Evolutionary conservation across 2,113 vertebrate species (phyloP).

Genomic region (Gallinago paraguaiae): DNA sequence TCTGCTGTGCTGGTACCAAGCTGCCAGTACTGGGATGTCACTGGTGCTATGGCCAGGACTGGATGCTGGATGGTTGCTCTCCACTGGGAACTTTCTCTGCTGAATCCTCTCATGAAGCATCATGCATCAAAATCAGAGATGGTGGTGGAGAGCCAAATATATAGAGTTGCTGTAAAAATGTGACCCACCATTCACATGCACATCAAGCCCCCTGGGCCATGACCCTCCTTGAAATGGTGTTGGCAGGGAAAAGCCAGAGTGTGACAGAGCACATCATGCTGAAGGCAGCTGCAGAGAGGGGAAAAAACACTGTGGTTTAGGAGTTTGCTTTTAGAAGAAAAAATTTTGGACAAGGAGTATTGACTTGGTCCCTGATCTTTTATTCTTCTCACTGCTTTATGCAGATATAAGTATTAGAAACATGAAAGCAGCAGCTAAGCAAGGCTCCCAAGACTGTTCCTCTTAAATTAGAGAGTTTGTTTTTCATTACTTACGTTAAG

Average conservation of each 20-base stretch:
- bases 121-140: not conserved
- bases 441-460: not conserved
- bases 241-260: not conserved
- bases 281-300: not conserved
- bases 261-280: not conserved
- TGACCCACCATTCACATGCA: not conserved
- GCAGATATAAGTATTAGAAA: not conserved
- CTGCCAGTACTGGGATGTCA: not conserved
- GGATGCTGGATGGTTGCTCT: not conserved
- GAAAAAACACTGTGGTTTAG: not conserved
- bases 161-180: not conserved
- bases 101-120: not conserved
- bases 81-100: not conserved
- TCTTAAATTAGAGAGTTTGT: not conserved
- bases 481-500: not conserved
- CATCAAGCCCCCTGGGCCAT: not conserved
- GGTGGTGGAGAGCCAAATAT: not conserved
- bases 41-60: fast-evolving
- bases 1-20: not conserved
- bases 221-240: not conserved
- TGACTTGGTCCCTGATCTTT: not conserved
- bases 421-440: not conserved
- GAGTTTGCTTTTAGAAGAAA: not conserved
- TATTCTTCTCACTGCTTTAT: conserved; percentile 3
- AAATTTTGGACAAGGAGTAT: not conserved